Evolutionary conservation across 1,140 invertebrate genomes (phyloP), one percentile per base, ranked within the genome.

Genomic region (Manduca sexta): DNA sequence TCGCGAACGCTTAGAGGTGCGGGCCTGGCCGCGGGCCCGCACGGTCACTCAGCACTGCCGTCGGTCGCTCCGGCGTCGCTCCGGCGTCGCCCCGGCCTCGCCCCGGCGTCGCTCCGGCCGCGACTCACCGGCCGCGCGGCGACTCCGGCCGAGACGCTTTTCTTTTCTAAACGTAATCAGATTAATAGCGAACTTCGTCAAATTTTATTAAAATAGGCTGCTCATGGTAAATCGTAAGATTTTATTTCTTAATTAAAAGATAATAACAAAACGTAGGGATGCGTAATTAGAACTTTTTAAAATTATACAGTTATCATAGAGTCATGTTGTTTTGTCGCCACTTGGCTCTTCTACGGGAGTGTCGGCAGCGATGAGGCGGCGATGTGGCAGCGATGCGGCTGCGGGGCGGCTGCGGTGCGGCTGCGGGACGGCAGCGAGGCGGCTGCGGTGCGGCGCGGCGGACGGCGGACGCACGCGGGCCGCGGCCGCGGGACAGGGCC

Each of bases 251-350:
- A 84, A 80, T 82, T 81, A 84, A 84, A 84, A 56, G 74, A 81
- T 84, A 84, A 84, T 83, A 83, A 76, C 76, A 79, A 82, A 83
- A 78, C 67, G 78, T 82, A 82, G 81, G 70, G 69, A 81, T 81
- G 81, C 81, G 81, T 84, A 84, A 84, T 84, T 84, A 84, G 81
- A 82, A 63, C 78, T 84, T 84, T 84, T 84, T 84, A 84, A 84
- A 84, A 84, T 83, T 82, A 84, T 84, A 84, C 81, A 82, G 77
- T 84, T 81, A 84, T 75, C 62, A 82, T 84, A 84, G 75, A 71
- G 70, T 79, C 59, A 74, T 61, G 53, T 80, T 73, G 69, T 74
- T 72, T 77, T 56, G 56, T 66, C 69, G 62, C 43, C 64, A 61
- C 64, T 66, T 58, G 65, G 64, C 47, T 50, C 61, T 64, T 53